phyloP scores from a whole-genome alignment of 1,140 invertebrate species.

The Metopolophium dirhodum region DNA sequence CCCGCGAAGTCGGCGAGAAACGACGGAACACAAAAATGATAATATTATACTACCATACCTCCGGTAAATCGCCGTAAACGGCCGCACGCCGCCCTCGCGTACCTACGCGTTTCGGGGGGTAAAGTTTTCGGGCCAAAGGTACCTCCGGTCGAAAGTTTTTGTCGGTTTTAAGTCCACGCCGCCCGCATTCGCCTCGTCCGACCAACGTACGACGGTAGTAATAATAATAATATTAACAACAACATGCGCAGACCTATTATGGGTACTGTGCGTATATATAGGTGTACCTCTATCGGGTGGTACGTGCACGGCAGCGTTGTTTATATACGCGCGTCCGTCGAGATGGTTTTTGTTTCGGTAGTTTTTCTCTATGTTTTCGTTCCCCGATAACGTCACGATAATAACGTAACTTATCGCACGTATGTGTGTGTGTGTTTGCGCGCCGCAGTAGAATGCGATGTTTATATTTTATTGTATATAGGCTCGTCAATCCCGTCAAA shows the following conservation, averaged over 20 bases:
- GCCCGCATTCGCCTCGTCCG: too few relatives aligned
- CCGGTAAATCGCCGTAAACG: too few relatives aligned
- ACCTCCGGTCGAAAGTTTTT: not conserved
- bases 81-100: not conserved
- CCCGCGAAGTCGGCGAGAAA: not conserved
- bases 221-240: not conserved
- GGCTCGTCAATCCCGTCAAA: not conserved
- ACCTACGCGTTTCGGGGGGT: not conserved
- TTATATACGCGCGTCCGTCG: not conserved
- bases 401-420: not conserved
- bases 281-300: not conserved
- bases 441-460: not conserved
- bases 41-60: too few relatives aligned
- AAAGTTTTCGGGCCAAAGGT: not conserved
- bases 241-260: not conserved
- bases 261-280: too few relatives aligned
- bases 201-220: not conserved
- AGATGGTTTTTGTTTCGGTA: not conserved
- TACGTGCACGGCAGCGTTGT: not conserved
- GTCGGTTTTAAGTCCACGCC: not conserved
- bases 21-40: too few relatives aligned
- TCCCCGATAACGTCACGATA: not conserved
- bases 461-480: not conserved
- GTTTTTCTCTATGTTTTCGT: not conserved
- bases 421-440: not conserved